Evolutionary conservation across 1,140 invertebrate species (phyloP).

Genomic region (Diuraphis noxia): DNA sequence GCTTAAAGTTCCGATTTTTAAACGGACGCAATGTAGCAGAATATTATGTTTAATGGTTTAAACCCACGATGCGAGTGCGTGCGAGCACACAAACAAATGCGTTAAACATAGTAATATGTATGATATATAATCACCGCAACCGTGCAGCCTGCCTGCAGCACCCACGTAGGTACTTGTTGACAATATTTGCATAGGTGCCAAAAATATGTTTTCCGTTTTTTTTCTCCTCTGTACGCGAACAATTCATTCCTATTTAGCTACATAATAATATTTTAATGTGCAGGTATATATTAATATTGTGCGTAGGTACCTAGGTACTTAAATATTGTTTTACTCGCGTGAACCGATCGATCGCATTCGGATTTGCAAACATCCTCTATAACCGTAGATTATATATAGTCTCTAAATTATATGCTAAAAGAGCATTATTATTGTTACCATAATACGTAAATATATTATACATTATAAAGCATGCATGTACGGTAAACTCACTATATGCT

Average conservation of each 20-base stretch:
- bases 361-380: neutral
- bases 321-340: neutral
- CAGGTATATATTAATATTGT: neutral
- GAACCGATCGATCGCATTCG: neutral
- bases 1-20: conserved; percentile 1
- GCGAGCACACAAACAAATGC: neutral
- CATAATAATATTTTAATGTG: neutral
- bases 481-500: too few species aligned
- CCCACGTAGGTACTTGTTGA: neutral
- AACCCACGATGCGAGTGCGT: neutral
- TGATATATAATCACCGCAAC: neutral
- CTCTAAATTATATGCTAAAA: neutral
- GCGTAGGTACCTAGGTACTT: neutral
- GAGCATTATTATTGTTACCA: neutral
- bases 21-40: neutral
- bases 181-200: conserved; percentile 36
- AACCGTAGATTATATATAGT: neutral
- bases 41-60: neutral
- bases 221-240: neutral
- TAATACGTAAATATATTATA: neutral
- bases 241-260: neutral
- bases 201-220: conserved; percentile 24
- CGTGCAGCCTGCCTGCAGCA: neutral
- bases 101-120: neutral
- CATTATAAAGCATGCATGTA: too few species aligned